These are phyloP conservation scores for Stichodactyla helianthus DNA, from an alignment of 64 coral and sea anemone species.

Conservation along the genomic window DNA sequence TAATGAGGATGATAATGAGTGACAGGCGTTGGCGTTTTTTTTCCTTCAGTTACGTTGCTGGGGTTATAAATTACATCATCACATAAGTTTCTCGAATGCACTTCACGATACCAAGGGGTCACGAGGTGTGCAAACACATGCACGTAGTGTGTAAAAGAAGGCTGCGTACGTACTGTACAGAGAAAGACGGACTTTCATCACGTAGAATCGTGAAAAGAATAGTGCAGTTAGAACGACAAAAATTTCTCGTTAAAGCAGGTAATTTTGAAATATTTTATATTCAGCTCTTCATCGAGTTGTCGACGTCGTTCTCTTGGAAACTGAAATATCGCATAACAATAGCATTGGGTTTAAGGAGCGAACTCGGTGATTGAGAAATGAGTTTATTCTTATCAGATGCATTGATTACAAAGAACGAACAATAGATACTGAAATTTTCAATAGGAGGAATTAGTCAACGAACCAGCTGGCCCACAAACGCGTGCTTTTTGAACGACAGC, in stretches of 20 bases:
- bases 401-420: constrained; percentile 1
- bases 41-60: neutral
- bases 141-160: neutral
- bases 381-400: constrained; percentile 1
- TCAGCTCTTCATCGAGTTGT: neutral
- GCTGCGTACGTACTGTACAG: neutral
- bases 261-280: neutral
- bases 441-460: constrained; percentile 4
- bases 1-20: neutral
- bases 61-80: constrained; percentile 15
- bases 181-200: neutral
- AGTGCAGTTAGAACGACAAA: neutral
- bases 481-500: constrained; percentile 10
- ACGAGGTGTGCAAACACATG: neutral
- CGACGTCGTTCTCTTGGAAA: neutral
- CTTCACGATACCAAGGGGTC: neutral
- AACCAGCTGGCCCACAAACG: constrained; percentile 13
- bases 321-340: neutral
- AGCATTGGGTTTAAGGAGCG: neutral
- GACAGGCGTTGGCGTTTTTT: constrained; percentile 2
- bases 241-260: neutral
- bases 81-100: constrained; percentile 1
- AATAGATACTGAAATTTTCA: neutral
- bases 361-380: neutral
- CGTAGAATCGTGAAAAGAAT: neutral